Evolutionary conservation across 2,888 invertebrate species (phyloP).

Genomic region (Apantesis nais): DNA sequence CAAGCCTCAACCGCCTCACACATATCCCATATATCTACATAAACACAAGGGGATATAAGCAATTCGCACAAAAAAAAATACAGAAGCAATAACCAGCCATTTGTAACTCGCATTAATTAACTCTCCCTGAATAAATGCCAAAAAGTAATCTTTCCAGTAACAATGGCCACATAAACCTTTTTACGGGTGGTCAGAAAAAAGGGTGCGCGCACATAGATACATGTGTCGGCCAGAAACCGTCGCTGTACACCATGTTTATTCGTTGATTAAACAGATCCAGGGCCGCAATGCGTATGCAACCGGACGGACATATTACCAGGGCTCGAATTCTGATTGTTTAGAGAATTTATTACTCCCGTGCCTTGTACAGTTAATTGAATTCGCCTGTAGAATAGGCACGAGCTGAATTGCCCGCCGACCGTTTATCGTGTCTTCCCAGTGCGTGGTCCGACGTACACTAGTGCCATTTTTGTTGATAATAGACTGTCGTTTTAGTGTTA

Average conservation of each 20-base stretch:
- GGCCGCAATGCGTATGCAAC: conserved; percentile 84
- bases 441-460: conserved; percentile 58
- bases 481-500: conserved; percentile 48
- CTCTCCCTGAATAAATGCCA: conserved; percentile 64
- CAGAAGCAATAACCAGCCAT: conserved; percentile 54
- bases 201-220: conserved; percentile 62
- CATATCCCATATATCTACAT: conserved; percentile 40
- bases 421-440: conserved; percentile 77
- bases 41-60: conserved; percentile 32
- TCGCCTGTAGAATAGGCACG: conserved; percentile 82
- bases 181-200: conserved; percentile 61
- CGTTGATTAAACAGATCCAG: conserved; percentile 83
- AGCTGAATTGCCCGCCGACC: conserved; percentile 75
- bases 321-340: conserved; percentile 86
- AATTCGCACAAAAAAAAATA: conserved; percentile 40
- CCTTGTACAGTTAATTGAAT: conserved; percentile 86
- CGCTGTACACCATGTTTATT: conserved; percentile 74
- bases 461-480: conserved; percentile 65
- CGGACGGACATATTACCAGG: conserved; percentile 83
- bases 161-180: conserved; percentile 72
- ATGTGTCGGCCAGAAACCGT: conserved; percentile 65
- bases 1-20: conserved; percentile 3
- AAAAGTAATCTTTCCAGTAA: conserved; percentile 71
- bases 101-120: conserved; percentile 72
- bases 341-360: conserved; percentile 85